Conservation (phyloP, 1,140 invertebrate species). For the Dreissena polymorpha region DNA sequence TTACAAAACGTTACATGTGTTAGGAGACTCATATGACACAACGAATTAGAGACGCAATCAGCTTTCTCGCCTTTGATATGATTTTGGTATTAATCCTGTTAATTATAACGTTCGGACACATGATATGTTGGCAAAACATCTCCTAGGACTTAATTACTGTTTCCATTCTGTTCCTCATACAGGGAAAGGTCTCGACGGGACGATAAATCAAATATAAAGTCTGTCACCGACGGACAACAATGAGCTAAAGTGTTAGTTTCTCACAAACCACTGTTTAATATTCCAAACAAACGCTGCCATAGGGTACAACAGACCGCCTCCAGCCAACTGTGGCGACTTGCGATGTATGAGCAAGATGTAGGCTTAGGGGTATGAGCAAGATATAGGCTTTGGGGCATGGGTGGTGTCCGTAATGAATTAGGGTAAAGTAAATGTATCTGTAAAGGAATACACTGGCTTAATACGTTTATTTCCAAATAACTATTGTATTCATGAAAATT, state of each 20-base stretch:
- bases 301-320: too few species aligned
- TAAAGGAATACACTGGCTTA: too few species aligned
- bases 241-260: background rate
- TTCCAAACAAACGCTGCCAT: background rate
- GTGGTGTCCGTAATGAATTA: too few species aligned
- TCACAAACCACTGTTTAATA: conserved; percentile 8
- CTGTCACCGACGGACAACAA: background rate
- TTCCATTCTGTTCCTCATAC: conserved; percentile 27
- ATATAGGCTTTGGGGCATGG: too few species aligned
- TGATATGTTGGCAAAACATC: conserved; percentile 32
- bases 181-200: conserved; percentile 18
- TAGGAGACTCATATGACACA: conserved; percentile 38
- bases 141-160: conserved; percentile 45
- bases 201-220: conserved; percentile 42
- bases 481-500: too few species aligned
- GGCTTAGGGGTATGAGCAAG: too few species aligned
- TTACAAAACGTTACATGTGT: conserved; percentile 47
- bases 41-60: conserved; percentile 48
- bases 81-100: conserved; percentile 49
- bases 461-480: too few species aligned
- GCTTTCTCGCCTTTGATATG: conserved; percentile 42
- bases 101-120: conserved; percentile 28
- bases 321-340: too few species aligned
- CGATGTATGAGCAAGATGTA: too few species aligned
- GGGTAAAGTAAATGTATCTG: too few species aligned